Evolutionary conservation across 2,888 invertebrate species (phyloP).

Genomic region (Augiades crinisus): DNA sequence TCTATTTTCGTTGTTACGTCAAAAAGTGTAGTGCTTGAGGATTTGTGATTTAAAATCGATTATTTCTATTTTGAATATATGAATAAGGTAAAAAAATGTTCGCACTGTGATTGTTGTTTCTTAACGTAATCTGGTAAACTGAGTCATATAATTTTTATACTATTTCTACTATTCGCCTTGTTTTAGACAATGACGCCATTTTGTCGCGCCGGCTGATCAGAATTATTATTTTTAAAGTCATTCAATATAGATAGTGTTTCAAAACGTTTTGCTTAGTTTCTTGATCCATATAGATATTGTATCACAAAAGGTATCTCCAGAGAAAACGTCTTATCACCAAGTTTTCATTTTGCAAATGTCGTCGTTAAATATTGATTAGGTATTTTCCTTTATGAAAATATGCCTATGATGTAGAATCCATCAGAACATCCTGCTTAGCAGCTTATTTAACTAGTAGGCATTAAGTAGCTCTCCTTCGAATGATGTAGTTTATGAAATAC

Average conservation of each 20-base stretch:
- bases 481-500: neutral
- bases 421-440: neutral
- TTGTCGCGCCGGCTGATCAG: conserved; percentile 80
- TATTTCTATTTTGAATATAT: conserved; percentile 52
- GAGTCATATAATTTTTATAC: conserved; percentile 18
- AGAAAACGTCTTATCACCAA: neutral
- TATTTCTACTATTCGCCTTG: conserved; percentile 51
- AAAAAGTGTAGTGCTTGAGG: conserved; percentile 68
- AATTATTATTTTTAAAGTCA: conserved; percentile 56
- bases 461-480: neutral
- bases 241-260: conserved; percentile 22
- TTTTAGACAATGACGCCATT: conserved; percentile 78
- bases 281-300: conserved; percentile 31
- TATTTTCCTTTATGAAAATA: conserved; percentile 26
- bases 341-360: conserved; percentile 20
- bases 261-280: conserved; percentile 46
- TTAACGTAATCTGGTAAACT: neutral
- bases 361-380: conserved; percentile 35
- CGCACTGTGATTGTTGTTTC: conserved; percentile 14
- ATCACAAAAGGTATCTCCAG: neutral
- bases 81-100: conserved; percentile 45
- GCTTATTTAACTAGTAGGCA: neutral
- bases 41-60: conserved; percentile 61
- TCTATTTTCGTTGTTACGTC: conserved; percentile 59
- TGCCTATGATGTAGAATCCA: conserved; percentile 5